phyloP scores from a whole-genome alignment of 2,113 vertebrate genomes.

The Ornithorhynchus anatinus region DNA sequence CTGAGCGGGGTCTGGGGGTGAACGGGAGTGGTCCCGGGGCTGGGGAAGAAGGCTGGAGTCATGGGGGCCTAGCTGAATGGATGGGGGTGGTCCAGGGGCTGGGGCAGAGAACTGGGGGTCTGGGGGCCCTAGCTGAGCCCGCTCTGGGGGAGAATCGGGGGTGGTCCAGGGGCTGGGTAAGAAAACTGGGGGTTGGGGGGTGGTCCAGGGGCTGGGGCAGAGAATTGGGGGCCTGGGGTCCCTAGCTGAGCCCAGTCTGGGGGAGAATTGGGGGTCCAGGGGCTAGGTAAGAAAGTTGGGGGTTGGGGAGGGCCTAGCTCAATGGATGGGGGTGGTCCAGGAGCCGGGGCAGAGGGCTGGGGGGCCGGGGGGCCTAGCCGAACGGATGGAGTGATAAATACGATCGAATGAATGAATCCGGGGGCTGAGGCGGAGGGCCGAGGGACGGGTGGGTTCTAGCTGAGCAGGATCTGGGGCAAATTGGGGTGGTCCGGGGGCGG shows the following conservation, averaged over 20 bases:
- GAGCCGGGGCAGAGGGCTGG: neutral
- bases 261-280: too few species aligned
- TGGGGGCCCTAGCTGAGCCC: too few species aligned
- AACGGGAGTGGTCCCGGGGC: neutral
- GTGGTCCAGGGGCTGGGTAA: slow-evolving; percentile 38
- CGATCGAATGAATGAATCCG: neutral
- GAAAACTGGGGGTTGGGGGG: slow-evolving; percentile 65
- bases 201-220: neutral
- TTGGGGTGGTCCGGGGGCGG: neutral
- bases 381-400: too few species aligned
- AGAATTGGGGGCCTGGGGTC: neutral
- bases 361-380: neutral
- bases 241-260: neutral
- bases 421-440: neutral
- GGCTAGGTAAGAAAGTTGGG: neutral
- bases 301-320: neutral
- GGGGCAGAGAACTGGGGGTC: too few species aligned
- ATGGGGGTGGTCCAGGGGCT: neutral
- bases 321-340: too few species aligned
- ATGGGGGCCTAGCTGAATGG: neutral
- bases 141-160: neutral
- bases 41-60: neutral
- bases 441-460: too few species aligned
- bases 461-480: neutral
- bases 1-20: neutral